Evolutionary conservation across 2,113 vertebrate species (phyloP).

Genomic region (Greenwoodochromis staneri): DNA sequence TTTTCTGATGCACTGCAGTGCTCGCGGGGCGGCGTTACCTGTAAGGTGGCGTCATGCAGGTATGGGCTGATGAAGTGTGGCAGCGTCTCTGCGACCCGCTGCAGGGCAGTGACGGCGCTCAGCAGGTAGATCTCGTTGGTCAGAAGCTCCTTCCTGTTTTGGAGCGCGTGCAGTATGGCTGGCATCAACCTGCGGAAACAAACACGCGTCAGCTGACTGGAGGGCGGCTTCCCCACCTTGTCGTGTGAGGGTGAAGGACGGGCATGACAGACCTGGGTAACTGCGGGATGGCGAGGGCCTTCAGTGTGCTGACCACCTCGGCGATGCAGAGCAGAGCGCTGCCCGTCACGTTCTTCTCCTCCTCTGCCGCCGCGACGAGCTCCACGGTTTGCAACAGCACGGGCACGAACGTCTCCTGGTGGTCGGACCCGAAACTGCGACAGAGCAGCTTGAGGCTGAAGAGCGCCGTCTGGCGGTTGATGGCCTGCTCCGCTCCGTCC

Average conservation of each 20-base stretch:
- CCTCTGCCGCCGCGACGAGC: constrained; percentile 67
- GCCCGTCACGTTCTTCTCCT: constrained; percentile 86
- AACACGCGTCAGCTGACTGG: background rate
- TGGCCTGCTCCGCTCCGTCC: constrained; percentile 77
- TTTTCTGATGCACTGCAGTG: background rate
- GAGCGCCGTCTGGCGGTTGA: constrained; percentile 93
- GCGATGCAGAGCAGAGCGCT: constrained; percentile 90
- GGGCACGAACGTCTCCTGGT: constrained; percentile 73
- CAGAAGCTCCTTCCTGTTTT: constrained; percentile 74
- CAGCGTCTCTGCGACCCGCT: constrained; percentile 84
- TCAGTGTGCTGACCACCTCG: constrained; percentile 76
- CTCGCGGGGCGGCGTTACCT: constrained; percentile 34
- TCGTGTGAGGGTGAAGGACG: background rate
- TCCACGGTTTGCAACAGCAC: constrained; percentile 74
- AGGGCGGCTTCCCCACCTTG: too few species aligned
- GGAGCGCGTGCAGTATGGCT: constrained; percentile 72
- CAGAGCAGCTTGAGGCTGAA: constrained; percentile 92
- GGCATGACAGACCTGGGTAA: constrained; percentile 77
- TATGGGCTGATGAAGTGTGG: constrained; percentile 93
- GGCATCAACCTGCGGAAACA: constrained; percentile 81
- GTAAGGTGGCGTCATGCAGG: constrained; percentile 74
- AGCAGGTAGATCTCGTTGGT: constrained; percentile 84
- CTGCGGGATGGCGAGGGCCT: constrained; percentile 84
- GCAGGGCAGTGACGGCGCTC: constrained; percentile 84
- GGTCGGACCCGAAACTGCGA: constrained; percentile 78